phyloP scores from a whole-genome alignment of 2,113 vertebrate species.

The Micronycteris hirsuta region DNA sequence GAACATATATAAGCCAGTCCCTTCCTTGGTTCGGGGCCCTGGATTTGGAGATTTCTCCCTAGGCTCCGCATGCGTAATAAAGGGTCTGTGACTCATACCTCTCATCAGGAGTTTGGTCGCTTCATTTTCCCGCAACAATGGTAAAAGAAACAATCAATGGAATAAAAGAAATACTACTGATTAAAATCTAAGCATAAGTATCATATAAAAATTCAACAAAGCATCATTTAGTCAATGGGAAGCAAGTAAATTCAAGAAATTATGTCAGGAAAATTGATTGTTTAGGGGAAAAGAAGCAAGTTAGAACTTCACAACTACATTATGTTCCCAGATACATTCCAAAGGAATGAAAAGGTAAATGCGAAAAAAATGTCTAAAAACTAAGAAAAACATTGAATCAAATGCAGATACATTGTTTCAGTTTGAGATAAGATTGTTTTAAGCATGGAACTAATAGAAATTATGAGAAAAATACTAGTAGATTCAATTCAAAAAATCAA shows the following conservation, averaged over 20 bases:
- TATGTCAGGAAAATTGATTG: background rate
- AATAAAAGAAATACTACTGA: background rate
- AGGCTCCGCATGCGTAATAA: too few species aligned
- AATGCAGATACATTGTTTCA: background rate
- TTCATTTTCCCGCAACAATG: too few species aligned
- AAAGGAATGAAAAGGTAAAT: background rate
- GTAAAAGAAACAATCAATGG: background rate
- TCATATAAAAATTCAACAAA: background rate
- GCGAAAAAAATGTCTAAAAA: background rate
- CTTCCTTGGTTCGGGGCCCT: too few species aligned
- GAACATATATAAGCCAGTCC: too few species aligned
- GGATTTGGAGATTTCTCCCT: too few species aligned
- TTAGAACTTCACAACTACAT: background rate
- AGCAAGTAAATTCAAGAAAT: background rate
- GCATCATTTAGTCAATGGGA: background rate
- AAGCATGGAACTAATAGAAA: background rate
- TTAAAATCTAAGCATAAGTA: background rate
- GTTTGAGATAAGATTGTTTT: background rate
- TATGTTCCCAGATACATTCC: background rate
- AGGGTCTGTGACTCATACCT: too few species aligned
- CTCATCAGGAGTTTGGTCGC: too few species aligned
- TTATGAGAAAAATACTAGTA: slow-evolving; percentile 1
- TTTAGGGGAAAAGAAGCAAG: background rate
- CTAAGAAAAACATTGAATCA: background rate
- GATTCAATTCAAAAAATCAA: background rate